These are phyloP conservation scores for Philopotamus ludificatus DNA, from an alignment of 1,140 invertebrate species.

Conservation along the genomic window DNA sequence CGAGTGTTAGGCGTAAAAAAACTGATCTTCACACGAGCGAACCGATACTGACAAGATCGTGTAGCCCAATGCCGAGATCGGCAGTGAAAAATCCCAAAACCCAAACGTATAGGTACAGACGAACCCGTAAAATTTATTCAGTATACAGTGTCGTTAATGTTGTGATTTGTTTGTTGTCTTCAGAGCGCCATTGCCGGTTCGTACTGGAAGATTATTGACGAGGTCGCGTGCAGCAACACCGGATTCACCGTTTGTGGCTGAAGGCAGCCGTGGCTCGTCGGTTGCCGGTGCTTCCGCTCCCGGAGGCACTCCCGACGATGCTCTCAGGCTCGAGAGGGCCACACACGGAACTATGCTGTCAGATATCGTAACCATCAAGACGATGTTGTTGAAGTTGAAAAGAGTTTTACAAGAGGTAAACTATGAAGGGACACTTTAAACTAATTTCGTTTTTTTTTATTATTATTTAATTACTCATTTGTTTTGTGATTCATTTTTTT, in stretches of 20 bases:
- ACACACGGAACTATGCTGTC: slow-evolving; percentile 70
- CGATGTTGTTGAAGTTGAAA: slow-evolving; percentile 73
- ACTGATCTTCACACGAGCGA: slow-evolving; percentile 54
- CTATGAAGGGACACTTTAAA: too few species aligned
- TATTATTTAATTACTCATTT: slow-evolving; percentile 7
- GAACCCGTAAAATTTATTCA: too few species aligned
- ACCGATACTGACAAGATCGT: slow-evolving; percentile 46
- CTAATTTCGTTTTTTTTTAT: too few species aligned
- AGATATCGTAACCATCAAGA: slow-evolving; percentile 77
- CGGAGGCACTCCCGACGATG: slow-evolving; percentile 57
- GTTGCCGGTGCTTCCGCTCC: slow-evolving; percentile 36
- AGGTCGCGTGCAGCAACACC: slow-evolving; percentile 56
- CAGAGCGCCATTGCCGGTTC: slow-evolving; percentile 53
- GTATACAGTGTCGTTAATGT: too few species aligned
- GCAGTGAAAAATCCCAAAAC: slow-evolving; percentile 50
- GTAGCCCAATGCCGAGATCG: slow-evolving; percentile 46
- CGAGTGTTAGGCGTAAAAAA: slow-evolving; percentile 51
- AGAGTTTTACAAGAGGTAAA: slow-evolving; percentile 73
- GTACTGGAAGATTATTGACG: slow-evolving; percentile 55
- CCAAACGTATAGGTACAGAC: slow-evolving; percentile 53
- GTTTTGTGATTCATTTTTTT: slow-evolving; percentile 32
- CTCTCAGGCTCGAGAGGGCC: slow-evolving; percentile 60
- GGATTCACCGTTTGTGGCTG: slow-evolving; percentile 48
- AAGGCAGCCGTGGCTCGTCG: slow-evolving; percentile 45
- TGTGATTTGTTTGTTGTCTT: slow-evolving; percentile 15